Percentiles rank a stretch among this genome's conserved stretches.
These are phyloP conservation scores for Bombyx mori DNA, from an alignment of 1,140 invertebrate genomes.

Conservation along the genomic window ASM3026992v2 NC_085110.1:10792501-10793000, in stretches of 20 bases:
- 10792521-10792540: constrained; percentile 91
- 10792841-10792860: constrained; percentile 96
- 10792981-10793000: constrained; percentile 96
- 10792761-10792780: constrained; percentile 93
- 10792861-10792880: constrained; percentile 90
- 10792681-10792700: constrained; percentile 95
- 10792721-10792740: constrained; percentile 93
- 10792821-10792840: constrained; percentile 89
- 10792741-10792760: constrained; percentile 95
- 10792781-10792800: constrained; percentile 93
- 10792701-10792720: constrained; percentile 92
- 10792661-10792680: constrained; percentile 97
- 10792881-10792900: constrained; percentile 90
- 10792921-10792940: constrained; percentile 94
- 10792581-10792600: constrained; percentile 93
- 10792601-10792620: constrained; percentile 95
- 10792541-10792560: constrained; percentile 95
- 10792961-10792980: constrained; percentile 97
- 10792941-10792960: constrained; percentile 92
- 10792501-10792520: constrained; percentile 89
- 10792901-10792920: constrained; percentile 93
- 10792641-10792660: constrained; percentile 97
- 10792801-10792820: constrained; percentile 90
- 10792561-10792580: constrained; percentile 95
- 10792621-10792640: constrained; percentile 92